Percentiles rank a stretch among this genome's conserved stretches.
phyloP scores from a whole-genome alignment of 1,140 invertebrate species.

The Drosophila pandora region DNA sequence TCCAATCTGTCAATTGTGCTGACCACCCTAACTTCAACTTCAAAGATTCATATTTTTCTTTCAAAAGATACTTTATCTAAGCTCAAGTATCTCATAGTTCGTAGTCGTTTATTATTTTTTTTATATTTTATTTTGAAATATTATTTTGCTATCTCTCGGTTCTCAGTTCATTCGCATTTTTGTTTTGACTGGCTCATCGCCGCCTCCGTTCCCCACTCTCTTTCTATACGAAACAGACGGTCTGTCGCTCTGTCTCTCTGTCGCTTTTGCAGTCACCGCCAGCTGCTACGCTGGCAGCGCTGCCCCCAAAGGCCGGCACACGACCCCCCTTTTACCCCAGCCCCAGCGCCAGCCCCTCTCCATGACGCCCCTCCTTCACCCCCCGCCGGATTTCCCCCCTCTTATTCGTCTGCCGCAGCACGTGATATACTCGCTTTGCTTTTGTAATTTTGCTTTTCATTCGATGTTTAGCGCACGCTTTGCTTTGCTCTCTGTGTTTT shows the following conservation, averaged over 20 bases:
- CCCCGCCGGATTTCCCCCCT: neutral
- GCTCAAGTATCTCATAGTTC: neutral
- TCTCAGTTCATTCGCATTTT: constrained; percentile 65
- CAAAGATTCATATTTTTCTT: neutral
- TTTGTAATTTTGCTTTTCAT: constrained; percentile 72
- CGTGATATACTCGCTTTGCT: constrained; percentile 79
- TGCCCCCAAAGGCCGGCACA: constrained; percentile 77
- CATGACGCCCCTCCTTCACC: constrained; percentile 1
- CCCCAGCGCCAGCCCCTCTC: neutral
- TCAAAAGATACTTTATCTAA: neutral
- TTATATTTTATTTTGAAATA: constrained; percentile 20
- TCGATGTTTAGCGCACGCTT: constrained; percentile 72
- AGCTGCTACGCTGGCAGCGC: constrained; percentile 39
- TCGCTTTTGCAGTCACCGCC: constrained; percentile 39
- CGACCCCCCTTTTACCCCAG: constrained; percentile 9
- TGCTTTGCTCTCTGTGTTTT: constrained; percentile 58
- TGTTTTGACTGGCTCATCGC: constrained; percentile 68
- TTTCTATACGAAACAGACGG: constrained; percentile 74
- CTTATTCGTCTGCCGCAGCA: constrained; percentile 56
- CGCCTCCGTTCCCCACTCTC: constrained; percentile 53
- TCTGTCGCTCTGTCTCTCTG: constrained; percentile 49
- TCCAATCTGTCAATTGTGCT: constrained; percentile 14
- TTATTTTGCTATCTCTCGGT: neutral
- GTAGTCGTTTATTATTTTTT: neutral
- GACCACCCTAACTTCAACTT: constrained; percentile 21